A percentile compares a stretch with the other conserved stretches of the same genome.
Conservation (phyloP, 2,888 invertebrate genomes). For the Linhomoeus sp. region DNA sequence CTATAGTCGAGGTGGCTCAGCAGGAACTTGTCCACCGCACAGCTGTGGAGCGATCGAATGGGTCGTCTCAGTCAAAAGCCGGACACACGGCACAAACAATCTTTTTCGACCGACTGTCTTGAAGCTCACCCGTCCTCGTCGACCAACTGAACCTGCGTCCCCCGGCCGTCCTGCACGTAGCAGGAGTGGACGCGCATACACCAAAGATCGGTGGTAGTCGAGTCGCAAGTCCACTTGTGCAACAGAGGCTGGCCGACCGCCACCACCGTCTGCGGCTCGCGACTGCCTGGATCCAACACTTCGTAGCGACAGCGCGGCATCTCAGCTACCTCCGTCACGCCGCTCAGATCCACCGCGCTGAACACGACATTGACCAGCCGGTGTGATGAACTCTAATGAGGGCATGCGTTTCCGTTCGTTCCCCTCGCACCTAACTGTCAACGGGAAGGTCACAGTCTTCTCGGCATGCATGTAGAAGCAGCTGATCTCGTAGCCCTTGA, state of each 20-base stretch:
- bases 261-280: slow-evolving; percentile 18
- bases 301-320: slow-evolving; percentile 21
- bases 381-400: no score
- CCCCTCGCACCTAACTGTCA: slow-evolving; percentile 14
- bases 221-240: slow-evolving; percentile 22
- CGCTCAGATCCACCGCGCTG: not conserved
- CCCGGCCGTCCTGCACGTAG: slow-evolving; percentile 22
- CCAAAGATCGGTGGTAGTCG: slow-evolving; percentile 14
- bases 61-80: not conserved
- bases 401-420: no score
- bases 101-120: not conserved
- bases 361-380: no score
- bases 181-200: slow-evolving; percentile 26
- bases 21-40: slow-evolving; percentile 20
- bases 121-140: slow-evolving; percentile 16
- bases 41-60: slow-evolving; percentile 9
- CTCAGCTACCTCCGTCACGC: slow-evolving; percentile 14
- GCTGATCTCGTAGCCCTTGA: slow-evolving; percentile 15
- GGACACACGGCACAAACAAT: not conserved
- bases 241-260: slow-evolving; percentile 18
- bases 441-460: slow-evolving; percentile 24
- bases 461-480: slow-evolving; percentile 22
- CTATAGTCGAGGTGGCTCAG: slow-evolving; percentile 21
- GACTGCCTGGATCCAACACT: slow-evolving; percentile 19
- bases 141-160: slow-evolving; percentile 15